Percentiles rank a stretch among this genome's conserved stretches.
Conservation (phyloP, 35 echinoderm and acorn worm species). For the Chiridota heheva region DNA sequence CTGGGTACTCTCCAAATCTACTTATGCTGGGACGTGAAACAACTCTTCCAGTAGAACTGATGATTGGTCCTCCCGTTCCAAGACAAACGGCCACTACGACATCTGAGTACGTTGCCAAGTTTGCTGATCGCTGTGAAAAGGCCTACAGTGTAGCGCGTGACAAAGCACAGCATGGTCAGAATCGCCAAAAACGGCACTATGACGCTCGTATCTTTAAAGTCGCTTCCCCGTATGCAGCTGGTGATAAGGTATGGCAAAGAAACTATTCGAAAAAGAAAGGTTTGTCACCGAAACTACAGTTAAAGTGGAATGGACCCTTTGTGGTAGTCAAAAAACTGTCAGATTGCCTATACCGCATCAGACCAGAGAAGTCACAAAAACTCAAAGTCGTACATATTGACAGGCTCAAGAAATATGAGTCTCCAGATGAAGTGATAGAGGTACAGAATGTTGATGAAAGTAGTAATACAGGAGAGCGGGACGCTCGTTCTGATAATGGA, state of each 20-base stretch:
- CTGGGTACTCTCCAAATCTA: conserved; percentile 57
- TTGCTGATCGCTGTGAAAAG: not conserved
- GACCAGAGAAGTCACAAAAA: not conserved
- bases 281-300: conserved; percentile 43
- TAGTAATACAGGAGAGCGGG: no score
- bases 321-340: conserved; percentile 25
- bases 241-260: conserved; percentile 51
- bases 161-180: not conserved
- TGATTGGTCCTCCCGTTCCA: not conserved
- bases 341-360: conserved; percentile 68
- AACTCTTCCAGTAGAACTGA: conserved; percentile 45
- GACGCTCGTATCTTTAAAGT: not conserved
- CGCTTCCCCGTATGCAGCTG: not conserved
- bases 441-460: no score
- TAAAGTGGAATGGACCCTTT: conserved; percentile 60
- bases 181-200: conserved; percentile 54
- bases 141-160: conserved; percentile 27
- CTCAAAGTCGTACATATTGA: conserved; percentile 59
- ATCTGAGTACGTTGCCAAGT: conserved; percentile 16
- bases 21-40: conserved; percentile 69
- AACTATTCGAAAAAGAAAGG: conserved; percentile 4
- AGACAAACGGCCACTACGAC: not conserved
- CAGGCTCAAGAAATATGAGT: conserved; percentile 34
- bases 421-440: not conserved
- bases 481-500: no score